Percentiles rank a stretch among this genome's conserved stretches.
phyloP scores from a whole-genome alignment of 2,888 invertebrate genomes.

The Phlogophora meticulosa region DNA sequence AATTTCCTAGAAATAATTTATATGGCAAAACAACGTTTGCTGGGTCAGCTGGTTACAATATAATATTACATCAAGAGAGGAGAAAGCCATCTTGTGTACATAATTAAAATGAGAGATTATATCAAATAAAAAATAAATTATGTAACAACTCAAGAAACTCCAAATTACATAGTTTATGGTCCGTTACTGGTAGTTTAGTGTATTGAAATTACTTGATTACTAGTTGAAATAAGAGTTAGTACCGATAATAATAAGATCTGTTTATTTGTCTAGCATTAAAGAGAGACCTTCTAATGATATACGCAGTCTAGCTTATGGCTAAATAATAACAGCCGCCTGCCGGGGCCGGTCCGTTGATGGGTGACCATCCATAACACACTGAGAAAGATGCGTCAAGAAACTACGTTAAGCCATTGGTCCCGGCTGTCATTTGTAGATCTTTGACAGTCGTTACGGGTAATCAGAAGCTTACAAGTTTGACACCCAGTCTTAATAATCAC shows the following conservation, averaged over 20 bases:
- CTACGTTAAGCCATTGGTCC: no score
- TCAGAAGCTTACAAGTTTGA: no score
- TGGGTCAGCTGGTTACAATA: no score
- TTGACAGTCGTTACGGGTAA: no score
- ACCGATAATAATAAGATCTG: conserved; percentile 26
- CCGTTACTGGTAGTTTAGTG: not conserved
- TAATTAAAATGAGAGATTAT: conserved; percentile 37
- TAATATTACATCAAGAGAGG: conserved; percentile 30
- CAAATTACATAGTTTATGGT: conserved; percentile 32
- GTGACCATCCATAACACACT: no score
- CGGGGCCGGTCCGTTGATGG: no score
- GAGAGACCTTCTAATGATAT: not conserved
- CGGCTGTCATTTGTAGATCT: no score
- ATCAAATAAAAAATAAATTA: conserved; percentile 32
- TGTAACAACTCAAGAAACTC: conserved; percentile 29
- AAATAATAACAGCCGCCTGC: no score
- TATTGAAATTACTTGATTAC: conserved; percentile 34
- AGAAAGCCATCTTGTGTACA: conserved; percentile 39
- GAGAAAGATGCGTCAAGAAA: no score
- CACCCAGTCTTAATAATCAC: no score
- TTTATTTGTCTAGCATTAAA: not conserved
- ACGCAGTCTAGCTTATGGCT: not conserved
- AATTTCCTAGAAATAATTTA: no score
- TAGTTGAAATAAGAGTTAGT: conserved; percentile 11
- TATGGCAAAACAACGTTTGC: no score